Conservation (phyloP, 2,113 vertebrate genomes). For the Ciconia boyciana region DNA sequence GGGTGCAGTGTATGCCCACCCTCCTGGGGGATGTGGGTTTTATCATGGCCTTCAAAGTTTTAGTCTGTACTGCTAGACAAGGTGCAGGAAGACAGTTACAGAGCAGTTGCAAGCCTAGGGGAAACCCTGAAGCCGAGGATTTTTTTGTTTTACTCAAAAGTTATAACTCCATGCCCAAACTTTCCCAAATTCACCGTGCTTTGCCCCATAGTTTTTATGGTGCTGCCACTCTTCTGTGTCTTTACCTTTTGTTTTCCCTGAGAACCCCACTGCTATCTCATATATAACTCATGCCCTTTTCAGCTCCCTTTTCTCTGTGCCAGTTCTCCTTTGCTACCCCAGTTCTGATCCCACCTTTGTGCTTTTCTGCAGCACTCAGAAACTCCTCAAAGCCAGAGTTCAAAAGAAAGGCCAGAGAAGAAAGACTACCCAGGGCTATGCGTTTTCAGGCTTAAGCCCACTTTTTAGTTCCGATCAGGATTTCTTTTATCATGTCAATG, state of each 20-base stretch:
- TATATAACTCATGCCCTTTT: neutral
- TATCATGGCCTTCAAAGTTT: neutral
- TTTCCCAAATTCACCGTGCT: neutral
- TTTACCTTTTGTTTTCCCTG: neutral
- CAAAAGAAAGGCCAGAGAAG: neutral
- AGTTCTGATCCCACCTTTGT: neutral
- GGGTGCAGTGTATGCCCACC: neutral
- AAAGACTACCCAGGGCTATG: neutral
- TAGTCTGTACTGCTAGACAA: neutral
- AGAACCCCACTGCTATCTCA: neutral
- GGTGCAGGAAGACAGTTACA: neutral
- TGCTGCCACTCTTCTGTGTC: neutral
- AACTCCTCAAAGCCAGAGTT: neutral
- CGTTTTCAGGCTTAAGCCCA: neutral
- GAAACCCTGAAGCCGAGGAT: neutral
- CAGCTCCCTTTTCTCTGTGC: neutral
- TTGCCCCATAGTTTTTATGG: neutral
- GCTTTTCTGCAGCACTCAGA: neutral
- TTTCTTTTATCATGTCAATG: neutral
- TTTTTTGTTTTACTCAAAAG: neutral
- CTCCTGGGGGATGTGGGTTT: neutral
- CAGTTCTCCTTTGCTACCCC: neutral
- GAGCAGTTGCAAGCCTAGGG: neutral
- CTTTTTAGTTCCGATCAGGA: neutral
- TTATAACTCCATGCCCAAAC: neutral